Conservation (phyloP, 2,113 vertebrate species). For the Indicator indicator region DNA sequence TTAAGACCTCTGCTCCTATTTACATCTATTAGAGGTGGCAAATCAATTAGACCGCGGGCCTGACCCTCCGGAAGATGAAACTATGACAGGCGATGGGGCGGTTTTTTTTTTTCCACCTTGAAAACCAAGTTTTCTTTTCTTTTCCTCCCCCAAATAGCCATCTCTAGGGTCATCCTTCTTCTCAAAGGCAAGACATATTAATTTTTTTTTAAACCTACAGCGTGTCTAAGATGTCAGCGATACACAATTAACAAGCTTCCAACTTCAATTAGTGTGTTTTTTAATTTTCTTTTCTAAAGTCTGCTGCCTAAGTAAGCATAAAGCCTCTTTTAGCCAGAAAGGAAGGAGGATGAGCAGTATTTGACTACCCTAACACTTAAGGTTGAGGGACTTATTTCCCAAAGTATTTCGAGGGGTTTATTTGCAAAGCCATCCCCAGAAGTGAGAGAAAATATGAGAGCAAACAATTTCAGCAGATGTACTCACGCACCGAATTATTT, state of each 20-base stretch:
- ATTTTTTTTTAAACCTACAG: neutral
- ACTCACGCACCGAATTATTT: neutral
- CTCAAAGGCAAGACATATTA: no score
- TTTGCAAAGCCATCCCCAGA: neutral
- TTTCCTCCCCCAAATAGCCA: neutral
- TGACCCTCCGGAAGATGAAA: neutral
- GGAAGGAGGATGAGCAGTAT: neutral
- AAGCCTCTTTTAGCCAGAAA: neutral
- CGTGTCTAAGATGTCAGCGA: neutral
- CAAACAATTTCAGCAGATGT: conserved; percentile 16
- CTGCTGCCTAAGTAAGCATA: accelerated
- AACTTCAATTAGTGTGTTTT: neutral
- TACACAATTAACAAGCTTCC: neutral
- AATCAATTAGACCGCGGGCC: conserved; percentile 33
- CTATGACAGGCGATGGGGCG: neutral
- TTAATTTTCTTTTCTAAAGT: neutral
- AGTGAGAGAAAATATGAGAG: neutral
- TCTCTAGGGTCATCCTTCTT: neutral
- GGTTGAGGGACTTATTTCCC: neutral
- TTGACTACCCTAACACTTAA: neutral
- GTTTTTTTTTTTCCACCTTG: neutral
- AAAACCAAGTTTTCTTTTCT: neutral
- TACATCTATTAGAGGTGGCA: neutral
- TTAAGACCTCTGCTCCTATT: neutral
- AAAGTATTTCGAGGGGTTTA: neutral